These are phyloP conservation scores for Maconellicoccus hirsutus DNA, from an alignment of 1,140 invertebrate species.

Conservation along the genomic window DNA sequence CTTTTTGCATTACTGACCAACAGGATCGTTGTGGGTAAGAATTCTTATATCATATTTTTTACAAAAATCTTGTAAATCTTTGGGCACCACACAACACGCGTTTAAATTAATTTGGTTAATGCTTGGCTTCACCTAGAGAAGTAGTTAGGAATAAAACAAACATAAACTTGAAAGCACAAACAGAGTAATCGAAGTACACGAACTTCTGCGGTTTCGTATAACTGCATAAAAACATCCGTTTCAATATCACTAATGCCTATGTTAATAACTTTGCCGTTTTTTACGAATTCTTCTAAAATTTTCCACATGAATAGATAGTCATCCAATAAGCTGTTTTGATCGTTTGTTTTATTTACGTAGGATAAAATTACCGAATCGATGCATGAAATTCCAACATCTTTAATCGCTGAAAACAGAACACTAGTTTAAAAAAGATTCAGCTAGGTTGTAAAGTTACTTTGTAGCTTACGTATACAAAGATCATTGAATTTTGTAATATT, in stretches of 20 bases:
- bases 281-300: slow-evolving; percentile 54
- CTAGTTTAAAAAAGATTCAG: slow-evolving; percentile 26
- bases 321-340: slow-evolving; percentile 35
- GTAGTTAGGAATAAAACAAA: no score
- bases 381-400: slow-evolving; percentile 46
- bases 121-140: slow-evolving; percentile 58
- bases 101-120: slow-evolving; percentile 93
- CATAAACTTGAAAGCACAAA: background rate
- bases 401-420: slow-evolving; percentile 45
- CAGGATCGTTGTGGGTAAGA: slow-evolving; percentile 88
- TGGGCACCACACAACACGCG: slow-evolving; percentile 89
- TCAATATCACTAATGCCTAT: slow-evolving; percentile 85
- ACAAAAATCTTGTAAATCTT: slow-evolving; percentile 76
- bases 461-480: no score
- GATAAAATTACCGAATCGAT: slow-evolving; percentile 66
- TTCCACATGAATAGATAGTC: slow-evolving; percentile 60
- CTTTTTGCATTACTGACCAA: slow-evolving; percentile 41
- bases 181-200: slow-evolving; percentile 26
- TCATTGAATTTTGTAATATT: no score
- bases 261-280: slow-evolving; percentile 50
- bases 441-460: background rate
- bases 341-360: slow-evolving; percentile 36
- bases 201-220: slow-evolving; percentile 65
- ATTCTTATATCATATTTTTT: slow-evolving; percentile 83
- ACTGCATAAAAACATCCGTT: slow-evolving; percentile 56